These are phyloP conservation scores for Trichopoda pennipes DNA, from an alignment of 2,888 invertebrate species.

Conservation along the genomic window DNA sequence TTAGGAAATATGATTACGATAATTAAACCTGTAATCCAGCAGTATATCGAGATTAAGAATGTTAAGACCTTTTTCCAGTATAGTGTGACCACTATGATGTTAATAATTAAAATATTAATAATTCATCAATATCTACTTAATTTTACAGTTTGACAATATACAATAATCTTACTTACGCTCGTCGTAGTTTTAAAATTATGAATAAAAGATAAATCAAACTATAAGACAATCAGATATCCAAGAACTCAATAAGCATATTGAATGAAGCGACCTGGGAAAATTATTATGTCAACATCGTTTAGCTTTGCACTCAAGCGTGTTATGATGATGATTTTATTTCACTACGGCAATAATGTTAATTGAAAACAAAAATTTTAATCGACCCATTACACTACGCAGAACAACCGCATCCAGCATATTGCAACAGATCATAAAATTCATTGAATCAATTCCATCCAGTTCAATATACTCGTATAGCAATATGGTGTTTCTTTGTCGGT, in stretches of 20 bases:
- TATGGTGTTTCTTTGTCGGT: too few relatives aligned
- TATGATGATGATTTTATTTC: conserved; percentile 53
- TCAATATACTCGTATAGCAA: neutral
- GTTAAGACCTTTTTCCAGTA: too few relatives aligned
- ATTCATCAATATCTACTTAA: too few relatives aligned
- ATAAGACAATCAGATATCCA: neutral
- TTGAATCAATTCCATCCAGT: neutral
- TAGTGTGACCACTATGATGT: too few relatives aligned
- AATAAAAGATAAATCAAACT: conserved; percentile 7
- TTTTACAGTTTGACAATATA: too few relatives aligned
- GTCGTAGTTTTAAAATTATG: too few relatives aligned
- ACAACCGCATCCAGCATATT: neutral
- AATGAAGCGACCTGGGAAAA: conserved; percentile 19
- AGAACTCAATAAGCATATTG: neutral
- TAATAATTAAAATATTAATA: too few relatives aligned
- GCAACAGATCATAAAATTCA: conserved; percentile 31
- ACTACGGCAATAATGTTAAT: conserved; percentile 36
- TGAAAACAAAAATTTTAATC: conserved; percentile 40
- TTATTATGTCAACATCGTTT: conserved; percentile 64
- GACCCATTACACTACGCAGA: neutral
- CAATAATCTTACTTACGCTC: too few relatives aligned
- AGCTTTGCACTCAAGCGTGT: conserved; percentile 67
- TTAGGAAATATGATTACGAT: too few relatives aligned
- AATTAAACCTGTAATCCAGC: too few relatives aligned
- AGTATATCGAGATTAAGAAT: too few relatives aligned